phyloP scores from a whole-genome alignment of 2,113 vertebrate genomes.

The Seriola dumerili region DNA sequence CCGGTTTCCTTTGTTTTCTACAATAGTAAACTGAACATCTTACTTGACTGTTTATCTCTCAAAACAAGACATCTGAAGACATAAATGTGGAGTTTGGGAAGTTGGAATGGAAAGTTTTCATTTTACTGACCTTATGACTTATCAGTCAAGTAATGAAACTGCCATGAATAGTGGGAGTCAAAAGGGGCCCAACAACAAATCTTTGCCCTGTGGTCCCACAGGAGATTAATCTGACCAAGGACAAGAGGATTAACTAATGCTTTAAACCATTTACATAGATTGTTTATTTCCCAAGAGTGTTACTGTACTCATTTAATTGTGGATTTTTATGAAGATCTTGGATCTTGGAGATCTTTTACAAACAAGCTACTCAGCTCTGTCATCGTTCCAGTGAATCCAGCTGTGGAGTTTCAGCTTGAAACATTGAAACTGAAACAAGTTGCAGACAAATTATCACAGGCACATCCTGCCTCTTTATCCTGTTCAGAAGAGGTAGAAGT shows the following conservation, averaged over 20 bases:
- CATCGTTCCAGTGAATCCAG: not conserved
- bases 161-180: no score
- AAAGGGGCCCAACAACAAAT: no score
- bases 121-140: no score
- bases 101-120: no score
- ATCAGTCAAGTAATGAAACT: no score
- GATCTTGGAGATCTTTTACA: no score
- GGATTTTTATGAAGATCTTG: not conserved
- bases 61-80: no score
- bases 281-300: not conserved
- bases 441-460: not conserved
- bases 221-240: not conserved
- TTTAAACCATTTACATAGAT: not conserved
- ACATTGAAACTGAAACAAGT: not conserved
- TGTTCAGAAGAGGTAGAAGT: not conserved
- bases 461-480: not conserved
- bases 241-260: slow-evolving; percentile 36
- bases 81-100: no score
- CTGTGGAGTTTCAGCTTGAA: not conserved
- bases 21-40: no score
- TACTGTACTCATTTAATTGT: not conserved
- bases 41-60: no score
- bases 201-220: no score
- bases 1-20: no score
- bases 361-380: not conserved